Base-by-base conservation (phyloP, 2,888 invertebrate genomes). In the Harpalus rubripes region DNA sequence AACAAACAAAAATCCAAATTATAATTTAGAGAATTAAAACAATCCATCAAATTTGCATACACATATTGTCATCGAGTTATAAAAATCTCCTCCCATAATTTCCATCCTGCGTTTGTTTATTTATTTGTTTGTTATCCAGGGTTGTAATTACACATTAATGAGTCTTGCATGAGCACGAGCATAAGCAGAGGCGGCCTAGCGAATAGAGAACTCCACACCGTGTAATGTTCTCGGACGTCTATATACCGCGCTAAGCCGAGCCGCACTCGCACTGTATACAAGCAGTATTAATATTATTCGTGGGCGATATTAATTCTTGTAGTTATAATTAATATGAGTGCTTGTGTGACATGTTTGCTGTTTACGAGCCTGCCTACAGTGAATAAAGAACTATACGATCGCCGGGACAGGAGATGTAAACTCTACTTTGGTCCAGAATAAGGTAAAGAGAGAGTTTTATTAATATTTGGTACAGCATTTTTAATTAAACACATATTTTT, bases 291-390 rank as follows among this genome's bases (percentile, higher is more conserved):
- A 82, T 82, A 61, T 82, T 82, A 82, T 72, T 82, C 82, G 84
- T 84, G 76, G 84, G 84, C 78, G 84, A 76, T 84, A 78, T 84
- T 84, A 84, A 84, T 84, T 76, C 84, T 78, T 78, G 74, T 81
- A 41, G 22, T 76, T 61, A 84, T 84, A 84, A 84, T 84, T 84
- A 84, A 78, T 84, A 84, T 61, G 84, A 78, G 76, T 56, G 65
- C 44, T n/a, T 41, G 65, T 84, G 84, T 63, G 84, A 84, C 78
- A 84, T 84, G 84, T 58, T 76, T 44, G 44, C 63, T 84, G 78
- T 84, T 84, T 84, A 84, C 44, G 84, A 78, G 78, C 22, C 7
- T 26, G 78, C 78, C 78, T 78, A 56, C n/a, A 78, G 78, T 52
- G 39, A 15, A 52, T 56, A 58, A 26, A 68, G 32, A 68, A 68